Evolutionary conservation across 2,888 invertebrate species (phyloP).

Genomic region (Hyposoter dolosus): DNA sequence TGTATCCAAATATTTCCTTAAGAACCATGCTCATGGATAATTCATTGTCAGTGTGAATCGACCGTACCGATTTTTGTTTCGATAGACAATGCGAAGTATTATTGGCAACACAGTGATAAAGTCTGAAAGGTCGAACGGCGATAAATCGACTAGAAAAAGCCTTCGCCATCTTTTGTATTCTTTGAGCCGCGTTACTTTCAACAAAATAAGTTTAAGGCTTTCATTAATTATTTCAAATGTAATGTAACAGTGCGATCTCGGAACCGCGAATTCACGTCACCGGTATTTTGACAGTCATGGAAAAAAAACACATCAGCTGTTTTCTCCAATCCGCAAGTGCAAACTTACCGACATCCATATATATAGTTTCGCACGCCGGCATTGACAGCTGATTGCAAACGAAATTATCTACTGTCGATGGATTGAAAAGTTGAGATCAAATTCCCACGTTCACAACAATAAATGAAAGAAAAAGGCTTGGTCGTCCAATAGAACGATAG

Average conservation of each 20-base stretch:
- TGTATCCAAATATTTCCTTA: conserved; percentile 80
- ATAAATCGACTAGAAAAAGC: background rate
- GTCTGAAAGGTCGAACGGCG: conserved; percentile 3
- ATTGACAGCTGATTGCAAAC: background rate
- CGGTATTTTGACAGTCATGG: conserved; percentile 9
- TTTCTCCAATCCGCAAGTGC: background rate
- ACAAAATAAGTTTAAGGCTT: background rate
- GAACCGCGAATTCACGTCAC: background rate
- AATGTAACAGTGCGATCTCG: background rate
- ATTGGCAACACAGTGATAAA: conserved; percentile 25
- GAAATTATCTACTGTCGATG: background rate
- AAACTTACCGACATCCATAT: background rate
- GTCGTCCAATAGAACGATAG: background rate
- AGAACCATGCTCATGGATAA: conserved; percentile 74
- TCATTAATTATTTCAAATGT: background rate
- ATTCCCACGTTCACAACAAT: background rate
- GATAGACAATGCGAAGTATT: conserved; percentile 11
- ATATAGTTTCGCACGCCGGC: background rate
- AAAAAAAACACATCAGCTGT: conserved; percentile 7
- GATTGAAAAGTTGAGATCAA: background rate
- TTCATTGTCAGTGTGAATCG: conserved; percentile 2
- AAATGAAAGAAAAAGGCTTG: no score
- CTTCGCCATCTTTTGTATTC: background rate
- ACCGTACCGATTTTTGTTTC: conserved; percentile 15
- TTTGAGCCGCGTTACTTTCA: background rate